phyloP scores from a whole-genome alignment of 2,888 invertebrate species.

The Lycophotia porphyrea region DNA sequence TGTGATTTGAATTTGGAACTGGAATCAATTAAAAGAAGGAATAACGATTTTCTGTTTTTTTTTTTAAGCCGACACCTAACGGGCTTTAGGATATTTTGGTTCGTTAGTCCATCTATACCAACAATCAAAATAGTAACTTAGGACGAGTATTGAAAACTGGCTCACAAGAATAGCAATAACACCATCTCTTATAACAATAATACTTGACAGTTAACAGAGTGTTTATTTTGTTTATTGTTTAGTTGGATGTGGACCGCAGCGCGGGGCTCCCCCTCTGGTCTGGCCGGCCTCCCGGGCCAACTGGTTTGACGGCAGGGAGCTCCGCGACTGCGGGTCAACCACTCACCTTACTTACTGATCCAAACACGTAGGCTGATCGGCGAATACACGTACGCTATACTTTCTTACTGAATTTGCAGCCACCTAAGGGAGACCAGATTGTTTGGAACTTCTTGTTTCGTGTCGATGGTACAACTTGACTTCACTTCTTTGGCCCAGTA shows the following conservation, averaged over 20 bases:
- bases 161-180: not conserved
- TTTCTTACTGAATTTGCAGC: slow-evolving; percentile 73
- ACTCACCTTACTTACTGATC: slow-evolving; percentile 83
- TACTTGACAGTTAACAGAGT: slow-evolving; percentile 54
- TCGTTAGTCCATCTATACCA: not conserved
- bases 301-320: slow-evolving; percentile 84
- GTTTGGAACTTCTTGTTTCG: not conserved
- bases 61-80: not conserved
- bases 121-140: not conserved
- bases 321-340: slow-evolving; percentile 82
- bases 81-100: not conserved
- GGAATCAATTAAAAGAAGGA: not conserved
- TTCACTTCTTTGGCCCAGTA: too few relatives aligned
- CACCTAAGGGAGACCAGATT: slow-evolving; percentile 68
- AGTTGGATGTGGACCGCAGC: slow-evolving; percentile 71
- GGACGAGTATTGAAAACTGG: not conserved
- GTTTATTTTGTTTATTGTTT: slow-evolving; percentile 75
- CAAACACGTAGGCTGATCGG: slow-evolving; percentile 85
- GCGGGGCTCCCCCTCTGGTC: slow-evolving; percentile 66
- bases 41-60: not conserved
- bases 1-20: not conserved
- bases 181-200: slow-evolving; percentile 19
- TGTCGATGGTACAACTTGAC: too few relatives aligned
- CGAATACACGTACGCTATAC: slow-evolving; percentile 80
- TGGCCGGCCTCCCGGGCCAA: slow-evolving; percentile 75